Evolutionary conservation across 2,888 invertebrate species (phyloP), one percentile per base, ranked within the genome.

Genomic region (Cephonodes hylas): DNA sequence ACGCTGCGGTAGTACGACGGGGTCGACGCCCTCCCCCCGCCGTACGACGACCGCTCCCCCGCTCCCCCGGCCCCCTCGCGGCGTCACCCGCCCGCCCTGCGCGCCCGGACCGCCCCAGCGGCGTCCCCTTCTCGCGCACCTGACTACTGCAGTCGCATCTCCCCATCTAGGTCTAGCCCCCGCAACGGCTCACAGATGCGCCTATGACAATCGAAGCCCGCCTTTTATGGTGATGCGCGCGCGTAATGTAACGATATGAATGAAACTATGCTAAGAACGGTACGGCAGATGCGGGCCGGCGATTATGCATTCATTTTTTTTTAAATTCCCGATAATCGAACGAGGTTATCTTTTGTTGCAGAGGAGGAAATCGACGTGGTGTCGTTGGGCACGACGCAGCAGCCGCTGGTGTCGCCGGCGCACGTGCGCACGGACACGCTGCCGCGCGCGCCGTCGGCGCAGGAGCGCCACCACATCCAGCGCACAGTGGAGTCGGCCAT

Each of bases 341-440:
- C 34, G n/a, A n/a, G 42, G 27, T 61, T 46, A 60, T 91, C 85
- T 72, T 67, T 90, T 93, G 91, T 95, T 94, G 66, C 94, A 95
- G 96, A 96, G 83, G 97, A 97, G 89, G 96, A 96, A 93, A 97
- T 97, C 79, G 97, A 97, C 83, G 97, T 97, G 60, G 97, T 96
- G 60, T 95, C 96, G 0, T 89, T 95, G 68, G 95, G 94, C 81
- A 86, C 82, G 45, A 78, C 79, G 60, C 84, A 82, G 65, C 84
- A 83, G 66, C 83, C 83, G 42, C 66, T 89, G 68, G 76, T 83
- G 57, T 69, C 83, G 75, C 73, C 81, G 57, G 66, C 83, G 27
- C 86, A 85, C 65, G 77, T 84, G 68, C 87, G 90, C 66, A 79
- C 85, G 6, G 88, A 91, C 63, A 88, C 89, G 0, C 83, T 96